Base-by-base conservation (phyloP, 2,797 vertebrate species). In the Hippoglossus hippoglossus region DNA sequence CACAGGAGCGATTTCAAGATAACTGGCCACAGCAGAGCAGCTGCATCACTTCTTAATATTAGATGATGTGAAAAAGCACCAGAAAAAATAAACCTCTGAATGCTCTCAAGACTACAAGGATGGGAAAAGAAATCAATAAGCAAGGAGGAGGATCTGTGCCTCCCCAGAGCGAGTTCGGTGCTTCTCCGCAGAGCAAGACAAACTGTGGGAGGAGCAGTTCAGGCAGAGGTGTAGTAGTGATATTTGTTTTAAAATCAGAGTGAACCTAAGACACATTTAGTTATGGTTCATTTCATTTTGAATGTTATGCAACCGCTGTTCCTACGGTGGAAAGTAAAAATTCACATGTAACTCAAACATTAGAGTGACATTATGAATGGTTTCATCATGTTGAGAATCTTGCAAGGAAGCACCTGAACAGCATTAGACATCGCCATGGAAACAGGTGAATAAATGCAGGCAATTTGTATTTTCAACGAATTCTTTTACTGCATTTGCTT, bases 51-150 rank as follows among this genome's bases (percentile, higher is more conserved):
- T 67, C 54, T 36, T 11, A 47, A 73, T 3, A 11, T 15, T 2
- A 44, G 18, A 6, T 25, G 49, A 57, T 26, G 6, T 1, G 16
- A 64, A 75, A 71, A 61, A 26, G n/a, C 3, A 44, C 24, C 49
- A 12, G 25, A 47, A 31, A 34, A 18, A 47, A 62, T n/a, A 59
- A 62, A 13, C 22, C 26, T 39, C 44, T 24, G 60, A 68, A 26
- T 28, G 56, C 57, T 16, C 41, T 62, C 8, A 24, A 31, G 6
- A 39, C 13, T 6, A 16, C 10, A 47, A 56, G 44, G 28, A 60
- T 15, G 41, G 44, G 15, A 5, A n/a, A 24, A 11, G 60, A 81
- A 63, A 77, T 81, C 60, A 31, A 44, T 26, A 41, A 16, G 5
- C 5, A 34, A 56, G 28, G n/a, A 11, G 28, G n/a, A 11, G 44